Percentiles rank a stretch among this genome's conserved stretches.
Evolutionary conservation across 2,797 vertebrate species (phyloP).

Genomic region (Labroides dimidiatus): DNA sequence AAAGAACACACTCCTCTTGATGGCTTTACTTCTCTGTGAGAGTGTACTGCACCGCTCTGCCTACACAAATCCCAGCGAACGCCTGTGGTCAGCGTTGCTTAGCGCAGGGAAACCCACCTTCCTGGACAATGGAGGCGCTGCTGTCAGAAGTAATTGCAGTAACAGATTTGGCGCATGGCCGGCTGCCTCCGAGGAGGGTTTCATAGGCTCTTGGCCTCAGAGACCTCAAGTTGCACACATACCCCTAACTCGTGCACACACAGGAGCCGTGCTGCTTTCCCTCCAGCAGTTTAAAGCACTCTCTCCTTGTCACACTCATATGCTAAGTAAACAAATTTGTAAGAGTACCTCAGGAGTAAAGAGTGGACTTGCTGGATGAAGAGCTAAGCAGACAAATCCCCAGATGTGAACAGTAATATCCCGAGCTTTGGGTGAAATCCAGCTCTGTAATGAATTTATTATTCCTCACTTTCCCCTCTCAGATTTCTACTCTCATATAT

Average conservation of each 20-base stretch:
- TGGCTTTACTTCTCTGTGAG: slow-evolving; percentile 21
- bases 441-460: slow-evolving; percentile 21
- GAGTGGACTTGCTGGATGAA: slow-evolving; percentile 35
- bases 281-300: slow-evolving; percentile 5
- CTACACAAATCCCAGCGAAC: slow-evolving; percentile 31
- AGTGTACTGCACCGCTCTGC: slow-evolving; percentile 31
- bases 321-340: slow-evolving; percentile 49
- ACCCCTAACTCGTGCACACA: not conserved
- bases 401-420: slow-evolving; percentile 58
- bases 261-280: slow-evolving; percentile 4
- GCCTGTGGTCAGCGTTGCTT: slow-evolving; percentile 57
- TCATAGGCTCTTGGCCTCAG: slow-evolving; percentile 27
- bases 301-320: slow-evolving; percentile 24
- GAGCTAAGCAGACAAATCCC: slow-evolving; percentile 51
- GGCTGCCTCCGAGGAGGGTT: slow-evolving; percentile 23
- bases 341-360: slow-evolving; percentile 36
- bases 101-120: slow-evolving; percentile 34
- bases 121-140: slow-evolving; percentile 38
- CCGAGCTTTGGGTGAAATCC: slow-evolving; percentile 26
- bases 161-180: slow-evolving; percentile 52
- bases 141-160: slow-evolving; percentile 61
- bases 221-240: slow-evolving; percentile 23
- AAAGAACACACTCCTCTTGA: slow-evolving; percentile 40
- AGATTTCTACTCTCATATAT: slow-evolving; percentile 4
- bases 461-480: slow-evolving; percentile 20